Evolutionary conservation across 35 echinoderm and acorn worm genomes (phyloP), one percentile per base, ranked within the genome.

Genomic region (Patiria miniata): DNA sequence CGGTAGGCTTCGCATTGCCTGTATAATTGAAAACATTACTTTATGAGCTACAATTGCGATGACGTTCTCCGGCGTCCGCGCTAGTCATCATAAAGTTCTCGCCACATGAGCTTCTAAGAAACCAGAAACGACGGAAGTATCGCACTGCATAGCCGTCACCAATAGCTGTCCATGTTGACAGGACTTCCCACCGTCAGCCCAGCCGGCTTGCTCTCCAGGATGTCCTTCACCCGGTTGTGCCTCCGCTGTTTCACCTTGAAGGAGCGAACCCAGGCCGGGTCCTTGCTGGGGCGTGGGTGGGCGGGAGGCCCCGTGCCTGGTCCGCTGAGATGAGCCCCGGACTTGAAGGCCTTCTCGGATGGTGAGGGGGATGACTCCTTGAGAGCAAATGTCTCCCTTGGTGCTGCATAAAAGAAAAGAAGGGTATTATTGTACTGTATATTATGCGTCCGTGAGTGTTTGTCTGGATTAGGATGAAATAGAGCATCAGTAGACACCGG

Each of bases 181-280:
- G 78, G 78, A 80, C 78, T 80, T 2, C 14, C 37, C 0, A 80
- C 10, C 8, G 78, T 39, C 39, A 80, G 78, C 28, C 78, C 78
- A 39, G 78, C 78, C 30, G 78, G 78, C 37, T 80, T 80, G 15
- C 78, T 80, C 39, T 80, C 78, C 78, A 80, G 29, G 29, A 86
- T 37, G 2, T 86, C 60, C 36, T 86, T 86, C 33, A 86, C 68
- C 37, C 68, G 37, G 60, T 61, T 86, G 37, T 86, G 32, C 7
- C 84, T 61, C 32, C 42, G 58, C 84, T 77, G 84, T 17, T 42
- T 86, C 65, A 86, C 84, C 42, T 86, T 86, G 61, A 77, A 86
- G 61, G 84, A 61, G 19, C 68, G 37, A 21, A 86, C 84, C 84
- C 84, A 86, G 9, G 84, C 57, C 8, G 42, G 34, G 61, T 86